These are phyloP conservation scores for Hippocampus mohnikei DNA, from an alignment of 2,113 vertebrate genomes.

Conservation along the genomic window DNA sequence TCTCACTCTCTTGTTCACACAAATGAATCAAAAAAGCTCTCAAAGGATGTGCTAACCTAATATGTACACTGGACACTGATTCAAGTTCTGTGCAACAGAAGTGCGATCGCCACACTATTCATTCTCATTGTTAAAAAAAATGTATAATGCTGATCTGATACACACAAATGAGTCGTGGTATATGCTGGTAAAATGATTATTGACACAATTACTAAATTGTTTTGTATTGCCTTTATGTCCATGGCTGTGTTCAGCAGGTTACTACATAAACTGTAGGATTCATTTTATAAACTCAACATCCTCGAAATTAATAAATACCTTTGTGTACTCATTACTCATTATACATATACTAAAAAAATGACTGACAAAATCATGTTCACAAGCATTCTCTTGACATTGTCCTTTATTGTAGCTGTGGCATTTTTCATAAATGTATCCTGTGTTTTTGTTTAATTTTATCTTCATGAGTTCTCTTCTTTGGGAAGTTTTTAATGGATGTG, in stretches of 20 bases:
- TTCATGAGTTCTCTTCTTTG: slow-evolving; percentile 44
- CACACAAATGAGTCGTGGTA: background rate
- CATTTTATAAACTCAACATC: background rate
- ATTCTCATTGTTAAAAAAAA: background rate
- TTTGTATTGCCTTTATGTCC: background rate
- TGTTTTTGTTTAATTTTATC: slow-evolving; percentile 26
- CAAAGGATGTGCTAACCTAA: slow-evolving; percentile 23
- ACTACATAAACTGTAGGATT: background rate
- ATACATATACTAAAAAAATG: background rate
- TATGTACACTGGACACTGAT: slow-evolving; percentile 35
- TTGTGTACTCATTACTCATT: background rate
- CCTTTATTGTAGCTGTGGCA: slow-evolving; percentile 32
- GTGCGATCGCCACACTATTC: slow-evolving; percentile 2
- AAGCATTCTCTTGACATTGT: slow-evolving; percentile 37
- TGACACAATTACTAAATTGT: background rate
- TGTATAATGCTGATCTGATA: background rate
- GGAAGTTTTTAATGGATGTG: slow-evolving; percentile 16
- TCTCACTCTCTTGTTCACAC: slow-evolving; percentile 56
- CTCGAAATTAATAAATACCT: background rate
- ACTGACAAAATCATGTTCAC: slow-evolving; percentile 3
- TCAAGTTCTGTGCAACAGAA: slow-evolving; percentile 36
- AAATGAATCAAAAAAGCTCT: slow-evolving; percentile 30
- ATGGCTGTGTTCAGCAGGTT: background rate
- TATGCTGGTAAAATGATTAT: background rate
- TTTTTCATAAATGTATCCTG: slow-evolving; percentile 44